These are phyloP conservation scores for Papilio machaon DNA, from an alignment of 1,140 invertebrate genomes.

Conservation along the genomic window DNA sequence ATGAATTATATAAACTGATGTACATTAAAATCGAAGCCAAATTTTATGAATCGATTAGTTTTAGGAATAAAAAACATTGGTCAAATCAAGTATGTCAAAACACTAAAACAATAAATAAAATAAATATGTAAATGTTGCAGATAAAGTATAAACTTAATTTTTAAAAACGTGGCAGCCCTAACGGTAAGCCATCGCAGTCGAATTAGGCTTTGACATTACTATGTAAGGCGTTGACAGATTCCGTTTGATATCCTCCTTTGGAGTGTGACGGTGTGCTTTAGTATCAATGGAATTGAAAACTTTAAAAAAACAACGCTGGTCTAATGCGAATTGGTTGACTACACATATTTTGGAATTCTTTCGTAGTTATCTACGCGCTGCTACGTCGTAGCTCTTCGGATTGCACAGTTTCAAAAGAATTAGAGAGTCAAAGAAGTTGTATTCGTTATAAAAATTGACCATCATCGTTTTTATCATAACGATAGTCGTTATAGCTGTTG, in stretches of 20 bases:
- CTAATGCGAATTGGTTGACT: background rate
- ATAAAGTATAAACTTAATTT: background rate
- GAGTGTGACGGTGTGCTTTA: slow-evolving; percentile 43
- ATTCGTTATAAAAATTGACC: background rate
- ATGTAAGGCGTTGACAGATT: slow-evolving; percentile 74
- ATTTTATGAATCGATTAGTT: background rate
- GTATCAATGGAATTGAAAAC: slow-evolving; percentile 5
- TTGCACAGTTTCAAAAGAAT: background rate
- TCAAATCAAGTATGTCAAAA: background rate
- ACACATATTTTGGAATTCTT: background rate
- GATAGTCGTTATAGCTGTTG: background rate
- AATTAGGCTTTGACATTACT: slow-evolving; percentile 79
- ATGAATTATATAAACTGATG: background rate
- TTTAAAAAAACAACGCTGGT: background rate
- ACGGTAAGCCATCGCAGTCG: slow-evolving; percentile 52
- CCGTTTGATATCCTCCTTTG: slow-evolving; percentile 62
- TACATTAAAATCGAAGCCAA: background rate
- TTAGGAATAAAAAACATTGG: background rate
- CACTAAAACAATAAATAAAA: background rate
- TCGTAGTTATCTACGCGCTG: background rate
- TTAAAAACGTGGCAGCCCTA: background rate
- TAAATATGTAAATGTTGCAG: background rate
- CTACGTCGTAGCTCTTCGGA: background rate
- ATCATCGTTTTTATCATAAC: background rate
- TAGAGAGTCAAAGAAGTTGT: background rate